Evolutionary conservation across 1,140 invertebrate genomes (phyloP).

Genomic region (Xylocopa sonorina): DNA sequence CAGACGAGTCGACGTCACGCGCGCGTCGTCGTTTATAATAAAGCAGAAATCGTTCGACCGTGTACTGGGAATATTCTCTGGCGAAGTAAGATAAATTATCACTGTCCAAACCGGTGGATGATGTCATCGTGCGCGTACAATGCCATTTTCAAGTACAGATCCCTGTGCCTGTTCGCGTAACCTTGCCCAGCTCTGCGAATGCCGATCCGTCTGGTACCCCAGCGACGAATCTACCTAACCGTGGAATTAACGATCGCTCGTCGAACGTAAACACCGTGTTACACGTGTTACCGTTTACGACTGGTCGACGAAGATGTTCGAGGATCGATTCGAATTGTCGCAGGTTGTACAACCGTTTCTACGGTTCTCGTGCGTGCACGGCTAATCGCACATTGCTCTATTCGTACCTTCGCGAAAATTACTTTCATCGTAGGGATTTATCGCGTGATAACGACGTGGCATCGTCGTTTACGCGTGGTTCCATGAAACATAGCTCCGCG

Average conservation of each 20-base stretch:
- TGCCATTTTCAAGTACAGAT: neutral
- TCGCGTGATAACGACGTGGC: too few species aligned
- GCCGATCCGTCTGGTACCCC: neutral
- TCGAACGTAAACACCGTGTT: neutral
- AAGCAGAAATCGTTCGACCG: too few species aligned
- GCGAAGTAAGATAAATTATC: neutral
- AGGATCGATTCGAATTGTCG: neutral
- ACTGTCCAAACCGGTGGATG: constrained; percentile 27
- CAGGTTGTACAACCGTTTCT: neutral
- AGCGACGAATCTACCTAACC: too few species aligned
- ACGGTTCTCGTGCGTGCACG: neutral
- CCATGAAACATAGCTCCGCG: neutral
- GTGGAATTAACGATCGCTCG: too few species aligned
- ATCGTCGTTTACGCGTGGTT: neutral
- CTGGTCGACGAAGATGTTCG: neutral
- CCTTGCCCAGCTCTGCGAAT: constrained; percentile 33
- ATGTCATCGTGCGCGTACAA: constrained; percentile 20
- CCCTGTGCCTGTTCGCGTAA: neutral
- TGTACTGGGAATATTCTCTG: too few species aligned
- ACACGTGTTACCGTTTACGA: too few species aligned
- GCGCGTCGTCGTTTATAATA: too few species aligned
- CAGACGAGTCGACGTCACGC: neutral
- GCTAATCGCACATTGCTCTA: too few species aligned
- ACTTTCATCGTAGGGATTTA: too few species aligned
- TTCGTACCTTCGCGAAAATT: too few species aligned